Evolutionary conservation across 2,888 invertebrate species (phyloP), one percentile per base, ranked within the genome.

Genomic region (Ichneumoninae sp.): DNA sequence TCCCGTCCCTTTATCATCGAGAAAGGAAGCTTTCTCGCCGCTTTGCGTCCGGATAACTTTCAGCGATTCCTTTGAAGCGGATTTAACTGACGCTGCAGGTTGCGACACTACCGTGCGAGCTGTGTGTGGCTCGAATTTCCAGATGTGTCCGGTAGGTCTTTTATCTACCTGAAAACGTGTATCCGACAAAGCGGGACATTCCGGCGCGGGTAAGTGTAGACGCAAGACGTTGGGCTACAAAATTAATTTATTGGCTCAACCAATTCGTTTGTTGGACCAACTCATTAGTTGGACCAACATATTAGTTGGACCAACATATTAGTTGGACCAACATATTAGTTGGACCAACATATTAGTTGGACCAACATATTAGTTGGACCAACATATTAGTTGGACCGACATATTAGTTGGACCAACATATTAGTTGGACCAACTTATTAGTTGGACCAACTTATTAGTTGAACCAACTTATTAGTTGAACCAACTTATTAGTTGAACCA

Each of bases 1-100:
- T 71, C 62, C 36, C 36, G 62, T 16, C 50, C 52, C 47, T 65
- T 84, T 71, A 79, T 62, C 50, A 66, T 68, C 54, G 76, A 36
- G 22, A 30, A 66, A 47, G 65, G 47, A 71, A 77, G 47, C 77
- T 16, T 33, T 26, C 19, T 70, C 47, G 36, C 22, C 36, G 52
- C 33, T 33, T 22, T 47, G 19, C 16, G 19, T 75, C 36, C 47
- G 66, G 16, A n/a, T 50, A 62, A 62, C 26, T 62, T 62, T 62
- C 62, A 62, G 33, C 65, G 44, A 47, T 47, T 33, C 50, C 36
- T 75, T 75, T 75, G 6, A 52, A 26, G 50, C 75, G 36, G 36
- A 19, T 66, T 50, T 19, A 50, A 30, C 75, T 65, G 75, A 65
- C 36, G 10, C 19, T 66, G 40, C 66, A 40, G 40, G 36, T 66